Percentiles rank a stretch among this genome's conserved stretches.
Conservation (phyloP, 2,888 invertebrate species). For the Lutraria lutraria region DNA sequence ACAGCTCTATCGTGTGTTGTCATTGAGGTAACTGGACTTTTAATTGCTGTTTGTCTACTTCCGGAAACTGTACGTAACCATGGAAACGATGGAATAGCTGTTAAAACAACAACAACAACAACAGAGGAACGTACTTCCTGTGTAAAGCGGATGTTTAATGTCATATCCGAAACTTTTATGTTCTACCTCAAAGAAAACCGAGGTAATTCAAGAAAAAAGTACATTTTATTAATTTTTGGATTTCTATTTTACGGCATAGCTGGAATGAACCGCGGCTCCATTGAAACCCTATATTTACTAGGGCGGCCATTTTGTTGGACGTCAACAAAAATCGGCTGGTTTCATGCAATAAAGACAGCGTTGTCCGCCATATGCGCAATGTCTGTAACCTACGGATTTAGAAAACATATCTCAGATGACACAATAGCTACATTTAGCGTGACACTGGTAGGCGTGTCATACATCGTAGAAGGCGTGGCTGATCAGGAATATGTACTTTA, state of each 20-base stretch:
- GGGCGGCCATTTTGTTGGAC: conserved; percentile 75
- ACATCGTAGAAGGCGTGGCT: conserved; percentile 70
- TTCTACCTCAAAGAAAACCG: conserved; percentile 46
- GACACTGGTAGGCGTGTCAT: conserved; percentile 41
- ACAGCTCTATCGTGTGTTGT: conserved; percentile 35
- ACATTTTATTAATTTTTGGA: conserved; percentile 57
- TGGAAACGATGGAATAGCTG: background rate
- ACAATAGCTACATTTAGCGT: conserved; percentile 61
- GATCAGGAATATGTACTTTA: conserved; percentile 59
- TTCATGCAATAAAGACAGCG: conserved; percentile 49
- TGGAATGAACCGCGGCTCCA: conserved; percentile 37
- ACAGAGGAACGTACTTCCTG: background rate
- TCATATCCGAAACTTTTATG: conserved; percentile 19
- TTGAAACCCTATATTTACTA: conserved; percentile 72
- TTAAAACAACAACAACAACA: background rate
- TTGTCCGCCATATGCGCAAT: conserved; percentile 58
- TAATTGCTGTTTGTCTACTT: conserved; percentile 37
- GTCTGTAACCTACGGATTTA: conserved; percentile 56
- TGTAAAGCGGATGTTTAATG: background rate
- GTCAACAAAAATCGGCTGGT: conserved; percentile 70
- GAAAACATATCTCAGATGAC: conserved; percentile 66
- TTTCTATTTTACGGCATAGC: conserved; percentile 61
- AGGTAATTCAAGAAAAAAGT: conserved; percentile 48
- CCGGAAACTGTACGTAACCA: conserved; percentile 50
- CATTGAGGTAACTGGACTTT: conserved; percentile 25